Base-by-base conservation (phyloP, 2,113 vertebrate species). In the Hemichromis elongatus region DNA sequence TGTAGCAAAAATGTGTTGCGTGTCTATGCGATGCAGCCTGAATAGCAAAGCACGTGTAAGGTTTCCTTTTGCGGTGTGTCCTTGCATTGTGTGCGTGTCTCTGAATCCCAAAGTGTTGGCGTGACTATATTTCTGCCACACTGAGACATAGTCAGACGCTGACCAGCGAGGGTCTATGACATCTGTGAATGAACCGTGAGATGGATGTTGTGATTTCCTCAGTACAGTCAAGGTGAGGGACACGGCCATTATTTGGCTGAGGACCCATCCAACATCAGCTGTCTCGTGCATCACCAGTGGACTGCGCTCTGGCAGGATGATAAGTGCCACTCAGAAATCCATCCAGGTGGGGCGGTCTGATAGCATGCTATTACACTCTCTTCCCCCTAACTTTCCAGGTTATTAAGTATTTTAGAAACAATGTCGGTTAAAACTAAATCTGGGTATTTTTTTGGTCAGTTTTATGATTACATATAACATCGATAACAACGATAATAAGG, bases 151-250 rank as follows among this genome's bases (percentile, higher is more conserved):
- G 80, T 55, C 79, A 42, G 35, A 11, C 24, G 12, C 83, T 80
- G 87, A 68, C 70, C 82, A 75, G 35, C n/a, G 84, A 84, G 50
- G 77, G 59, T 81, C 55, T 68, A 70, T 52, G 80, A 87, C 81
- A 86, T 86, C 53, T 30, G 85, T 73, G 83, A 82, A 86, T 66
- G 79, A 45, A 68, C 47, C 37, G 40, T 5, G 78, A 93, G 91
- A 95, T 90, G 83, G 85, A 94, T 92, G 92, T 73, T 77, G 66
- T 80, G 85, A 86, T 91, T 94, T 87, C 45, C 86, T 45, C 21
- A 13, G 83, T 35, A 56, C 24, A 88, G 92, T 89, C 91, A 91
- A 93, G 93, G 93, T 95, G 90, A 93, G 92, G 90, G 92, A 94
- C 93, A 77, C 68, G 86, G 75, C 33, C 56, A 21, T 91, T 90